Base-by-base conservation (phyloP, 1,140 invertebrate genomes). In the Tetragonula clypearis region DNA sequence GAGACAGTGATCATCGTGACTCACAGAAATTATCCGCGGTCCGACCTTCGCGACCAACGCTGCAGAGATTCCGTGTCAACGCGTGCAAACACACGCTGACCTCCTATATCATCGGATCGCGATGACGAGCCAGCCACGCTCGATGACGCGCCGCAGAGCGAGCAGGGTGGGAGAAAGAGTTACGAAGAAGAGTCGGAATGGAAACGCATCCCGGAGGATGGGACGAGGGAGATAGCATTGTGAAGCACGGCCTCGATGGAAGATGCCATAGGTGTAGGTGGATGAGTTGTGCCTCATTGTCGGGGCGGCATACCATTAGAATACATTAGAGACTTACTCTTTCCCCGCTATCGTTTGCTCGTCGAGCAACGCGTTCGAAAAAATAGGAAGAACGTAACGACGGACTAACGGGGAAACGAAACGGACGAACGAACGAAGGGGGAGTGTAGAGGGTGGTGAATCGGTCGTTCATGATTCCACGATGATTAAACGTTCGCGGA, bases 251-350 rank as follows among this genome's bases (percentile, higher is more conserved):
- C 81, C 85, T 76, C 85, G 75, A 86, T 83, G 87, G 75, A 62
- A 72, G 90, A 90, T 90, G 89, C 84, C 85, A 88, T 87, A 82
- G 87, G 92, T 92, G 92, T 93, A 90, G 92, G 92, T 84, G 90
- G 90, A 93, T 93, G 92, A 93, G 90, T 93, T 93, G 93, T 92
- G 91, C 91, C 79, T 92, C 90, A 93, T 93, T 93, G 92, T 93
- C 90, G 91, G 92, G 93, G 93, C 93, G 93, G 93, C 91, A 94
- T 94, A 93, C 68, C 78, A 94, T 93, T 94, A 93, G 90, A 94
- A 93, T 94, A 93, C 85, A 92, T 93, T 93, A 93, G 91, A 91
- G 60, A 65, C 30, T 30, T 35, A 35, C 79, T 58, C 71, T 56
- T 84, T 62, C 73, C 81, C 30, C n/a, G 49, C 72, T 26, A 77